Base-by-base conservation (phyloP, 2,888 invertebrate genomes). In the Scelioninae gen. 1 region DNA sequence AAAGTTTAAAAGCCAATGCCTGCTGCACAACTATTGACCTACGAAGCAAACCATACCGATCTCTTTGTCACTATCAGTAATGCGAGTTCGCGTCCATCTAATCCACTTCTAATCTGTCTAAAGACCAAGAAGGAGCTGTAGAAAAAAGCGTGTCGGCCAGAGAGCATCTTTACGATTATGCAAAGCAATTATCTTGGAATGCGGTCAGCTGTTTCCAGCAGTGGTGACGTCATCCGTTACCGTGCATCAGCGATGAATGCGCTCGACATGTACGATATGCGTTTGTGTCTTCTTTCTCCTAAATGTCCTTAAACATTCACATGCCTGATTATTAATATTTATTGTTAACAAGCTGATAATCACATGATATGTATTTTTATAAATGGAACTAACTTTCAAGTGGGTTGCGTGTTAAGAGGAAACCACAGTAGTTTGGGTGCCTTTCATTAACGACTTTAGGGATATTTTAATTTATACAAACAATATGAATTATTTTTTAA, bases 151-250 rank as follows among this genome's bases (percentile, higher is more conserved):
- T 40, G 15, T 32, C 56, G 66, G 34, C 68, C 62, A 56, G 66
- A 82, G 76, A 84, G 80, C 81, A 83, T 76, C 84, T 86, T 87
- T 80, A 75, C 90, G 89, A 90, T 90, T 91, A 91, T 91, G 91
- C 90, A 90, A 91, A 91, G 90, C 89, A 90, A 91, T 91, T 91
- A 90, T 89, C 87, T 86, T 85, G 91, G 91, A 92, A 92, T 92
- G 92, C 91, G 92, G 91, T 89, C 91, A 90, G 89, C 90, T 90
- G 92, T 90, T 90, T 89, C 87, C 89, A 90, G 88, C 88, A 86
- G 84, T 85, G 84, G 82, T 90, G 90, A 90, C 89, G 89, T 90
- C 89, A 89, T 31, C 76, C 85, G 63, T 83, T 79, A 79, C 78
- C 82, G 82, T 82, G 71, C 76, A 78, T 84, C 78, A 82, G 79